phyloP scores from a whole-genome alignment of 2,113 vertebrate genomes.

The Orycteropus afer region DNA sequence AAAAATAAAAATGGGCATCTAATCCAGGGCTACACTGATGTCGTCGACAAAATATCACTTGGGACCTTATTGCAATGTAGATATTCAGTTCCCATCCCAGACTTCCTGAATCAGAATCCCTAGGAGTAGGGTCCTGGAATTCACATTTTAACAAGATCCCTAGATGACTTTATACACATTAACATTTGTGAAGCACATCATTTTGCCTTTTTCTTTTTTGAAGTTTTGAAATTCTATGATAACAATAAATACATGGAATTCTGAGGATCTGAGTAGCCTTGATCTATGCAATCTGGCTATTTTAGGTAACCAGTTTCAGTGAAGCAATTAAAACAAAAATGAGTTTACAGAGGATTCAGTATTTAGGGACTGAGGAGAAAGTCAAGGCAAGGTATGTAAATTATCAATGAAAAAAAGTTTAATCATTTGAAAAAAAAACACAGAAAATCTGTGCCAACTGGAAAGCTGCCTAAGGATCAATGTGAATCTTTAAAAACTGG shows the following conservation, averaged over 20 bases:
- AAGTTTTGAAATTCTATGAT: neutral
- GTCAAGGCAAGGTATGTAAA: neutral
- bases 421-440: neutral
- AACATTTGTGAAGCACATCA: neutral
- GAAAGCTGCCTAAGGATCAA: neutral
- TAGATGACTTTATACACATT: neutral
- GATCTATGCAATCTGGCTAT: neutral
- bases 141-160: neutral
- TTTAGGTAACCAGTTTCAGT: neutral
- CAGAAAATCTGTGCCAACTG: neutral
- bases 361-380: neutral
- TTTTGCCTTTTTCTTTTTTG: neutral
- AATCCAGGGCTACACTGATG: neutral
- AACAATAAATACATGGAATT: slow-evolving; percentile 7
- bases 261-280: neutral
- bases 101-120: neutral
- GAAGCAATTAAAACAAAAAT: slow-evolving; percentile 16
- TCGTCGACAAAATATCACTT: neutral
- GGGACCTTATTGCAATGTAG: neutral
- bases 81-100: too few species aligned
- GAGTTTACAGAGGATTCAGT: neutral
- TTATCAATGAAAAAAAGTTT: neutral
- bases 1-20: neutral
- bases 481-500: neutral
- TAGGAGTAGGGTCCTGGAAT: neutral